Conservation (phyloP, 2,113 vertebrate genomes). For the Brienomyrus longianalis region DNA sequence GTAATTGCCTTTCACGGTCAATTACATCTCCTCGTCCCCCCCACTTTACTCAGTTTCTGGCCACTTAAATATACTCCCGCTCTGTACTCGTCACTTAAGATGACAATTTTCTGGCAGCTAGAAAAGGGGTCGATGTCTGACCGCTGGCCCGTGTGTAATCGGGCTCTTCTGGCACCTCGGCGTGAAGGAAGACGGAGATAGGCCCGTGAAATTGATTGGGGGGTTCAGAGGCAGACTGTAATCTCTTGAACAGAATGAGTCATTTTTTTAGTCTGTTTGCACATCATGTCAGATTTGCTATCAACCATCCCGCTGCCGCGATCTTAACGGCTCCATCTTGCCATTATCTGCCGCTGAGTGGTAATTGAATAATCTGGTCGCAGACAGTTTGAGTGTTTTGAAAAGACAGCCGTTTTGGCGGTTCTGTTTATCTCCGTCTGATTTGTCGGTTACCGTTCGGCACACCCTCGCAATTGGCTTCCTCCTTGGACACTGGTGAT, state of each 20-base stretch:
- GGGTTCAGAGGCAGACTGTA: conserved; percentile 3
- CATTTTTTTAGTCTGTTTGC: conserved; percentile 5
- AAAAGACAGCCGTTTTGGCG: background rate
- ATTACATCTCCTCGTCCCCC: conserved; percentile 19
- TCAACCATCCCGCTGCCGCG: background rate
- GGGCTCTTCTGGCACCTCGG: background rate
- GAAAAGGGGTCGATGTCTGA: conserved; percentile 1
- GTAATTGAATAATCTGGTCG: conserved; percentile 14
- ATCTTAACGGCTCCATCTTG: background rate
- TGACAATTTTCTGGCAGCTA: conserved; percentile 7
- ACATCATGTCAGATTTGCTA: background rate
- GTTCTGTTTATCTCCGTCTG: background rate
- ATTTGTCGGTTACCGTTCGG: background rate
- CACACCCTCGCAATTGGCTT: background rate
- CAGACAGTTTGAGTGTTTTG: background rate
- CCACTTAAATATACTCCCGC: conserved; percentile 17
- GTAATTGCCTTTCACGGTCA: conserved; percentile 22
- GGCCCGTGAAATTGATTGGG: background rate
- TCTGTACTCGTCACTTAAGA: conserved; percentile 6
- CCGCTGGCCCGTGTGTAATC: conserved; percentile 6
- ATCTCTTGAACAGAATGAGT: conserved; percentile 1
- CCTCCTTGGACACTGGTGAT: background rate
- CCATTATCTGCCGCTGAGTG: background rate
- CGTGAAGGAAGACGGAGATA: background rate
- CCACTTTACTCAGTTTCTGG: conserved; percentile 13